phyloP scores from a whole-genome alignment of 2,888 invertebrate genomes.

The Plemyria rubiginata region DNA sequence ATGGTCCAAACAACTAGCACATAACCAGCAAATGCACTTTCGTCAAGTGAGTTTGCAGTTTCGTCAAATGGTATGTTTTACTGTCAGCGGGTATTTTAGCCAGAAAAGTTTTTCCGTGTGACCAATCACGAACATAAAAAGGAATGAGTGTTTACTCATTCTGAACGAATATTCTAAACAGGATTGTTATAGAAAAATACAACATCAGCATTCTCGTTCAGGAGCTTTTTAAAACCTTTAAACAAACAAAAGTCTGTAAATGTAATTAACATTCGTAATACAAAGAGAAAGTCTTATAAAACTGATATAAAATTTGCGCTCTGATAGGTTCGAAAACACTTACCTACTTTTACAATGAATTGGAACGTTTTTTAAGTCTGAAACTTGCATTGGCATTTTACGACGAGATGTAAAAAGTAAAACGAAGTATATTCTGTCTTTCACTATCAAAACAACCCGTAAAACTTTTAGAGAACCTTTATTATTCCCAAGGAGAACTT shows the following conservation, averaged over 20 bases:
- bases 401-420: constrained; percentile 46
- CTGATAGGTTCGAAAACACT: constrained; percentile 19
- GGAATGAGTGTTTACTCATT: too few relatives aligned
- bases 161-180: background rate
- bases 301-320: constrained; percentile 10
- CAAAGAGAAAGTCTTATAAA: constrained; percentile 3
- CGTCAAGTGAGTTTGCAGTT: background rate
- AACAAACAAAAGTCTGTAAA: background rate
- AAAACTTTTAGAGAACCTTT: constrained; percentile 30
- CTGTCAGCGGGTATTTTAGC: background rate
- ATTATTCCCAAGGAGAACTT: background rate
- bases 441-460: constrained; percentile 34
- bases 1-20: constrained; percentile 11
- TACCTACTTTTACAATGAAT: constrained; percentile 19
- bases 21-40: constrained; percentile 14
- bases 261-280: background rate
- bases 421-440: constrained; percentile 43
- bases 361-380: constrained; percentile 29
- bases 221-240: background rate
- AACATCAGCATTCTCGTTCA: background rate
- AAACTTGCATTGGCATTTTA: constrained; percentile 49
- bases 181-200: background rate
- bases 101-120: background rate
- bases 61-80: background rate
- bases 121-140: background rate